Conservation (phyloP, 1,140 invertebrate species). For the Pteromalus puparum region DNA sequence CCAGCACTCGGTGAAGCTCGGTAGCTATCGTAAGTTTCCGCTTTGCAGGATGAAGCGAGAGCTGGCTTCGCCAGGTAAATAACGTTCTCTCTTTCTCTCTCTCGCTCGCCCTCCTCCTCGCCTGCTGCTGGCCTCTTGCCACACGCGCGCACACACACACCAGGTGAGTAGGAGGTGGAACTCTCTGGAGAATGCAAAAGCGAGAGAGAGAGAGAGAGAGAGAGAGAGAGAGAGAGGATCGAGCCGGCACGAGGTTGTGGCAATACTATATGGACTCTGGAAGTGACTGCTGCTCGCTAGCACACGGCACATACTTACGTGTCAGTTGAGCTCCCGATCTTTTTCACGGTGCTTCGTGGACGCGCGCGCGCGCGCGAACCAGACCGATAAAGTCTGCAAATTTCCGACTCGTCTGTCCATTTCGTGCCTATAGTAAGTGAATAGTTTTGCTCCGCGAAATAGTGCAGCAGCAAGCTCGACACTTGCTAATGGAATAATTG, state of each 20-base stretch:
- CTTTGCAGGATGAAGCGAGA: background rate
- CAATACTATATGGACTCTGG: background rate
- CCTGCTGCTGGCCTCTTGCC: background rate
- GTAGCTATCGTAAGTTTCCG: background rate
- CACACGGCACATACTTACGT: slow-evolving; percentile 43
- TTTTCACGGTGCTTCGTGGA: slow-evolving; percentile 42
- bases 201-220: background rate
- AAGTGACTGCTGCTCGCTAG: background rate
- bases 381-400: background rate
- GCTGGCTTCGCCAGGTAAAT: slow-evolving; percentile 67
- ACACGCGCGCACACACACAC: background rate
- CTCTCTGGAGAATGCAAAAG: slow-evolving; percentile 9
- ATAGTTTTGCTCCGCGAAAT: background rate
- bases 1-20: background rate
- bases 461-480: background rate
- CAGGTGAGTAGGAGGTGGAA: slow-evolving; percentile 39
- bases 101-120: background rate
- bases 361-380: background rate
- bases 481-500: background rate
- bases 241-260: slow-evolving; percentile 29
- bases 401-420: background rate
- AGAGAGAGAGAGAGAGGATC: slow-evolving; percentile 19
- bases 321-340: slow-evolving; percentile 49
- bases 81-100: slow-evolving; percentile 18
- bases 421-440: background rate